Evolutionary conservation across 2,797 vertebrate species (phyloP).

Genomic region (Sebastes umbrosus): DNA sequence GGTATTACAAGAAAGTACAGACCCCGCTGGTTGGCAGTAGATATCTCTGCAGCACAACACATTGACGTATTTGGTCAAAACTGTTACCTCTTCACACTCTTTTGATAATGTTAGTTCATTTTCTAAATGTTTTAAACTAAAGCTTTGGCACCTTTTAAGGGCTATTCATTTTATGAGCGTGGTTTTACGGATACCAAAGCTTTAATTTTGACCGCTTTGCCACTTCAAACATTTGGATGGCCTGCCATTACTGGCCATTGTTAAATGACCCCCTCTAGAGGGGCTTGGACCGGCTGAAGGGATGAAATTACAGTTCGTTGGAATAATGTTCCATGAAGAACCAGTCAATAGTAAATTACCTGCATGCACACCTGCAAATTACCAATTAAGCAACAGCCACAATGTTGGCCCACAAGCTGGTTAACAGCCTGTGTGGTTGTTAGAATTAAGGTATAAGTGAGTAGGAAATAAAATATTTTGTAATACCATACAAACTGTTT

Average conservation of each 20-base stretch:
- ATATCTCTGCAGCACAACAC: neutral
- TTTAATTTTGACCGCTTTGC: conserved; percentile 31
- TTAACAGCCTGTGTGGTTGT: neutral
- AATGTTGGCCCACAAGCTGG: neutral
- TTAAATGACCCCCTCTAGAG: conserved; percentile 34
- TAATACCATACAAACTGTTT: neutral
- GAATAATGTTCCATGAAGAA: conserved; percentile 45
- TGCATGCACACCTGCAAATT: neutral
- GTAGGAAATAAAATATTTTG: neutral
- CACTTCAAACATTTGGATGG: conserved; percentile 4
- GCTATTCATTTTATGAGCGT: neutral
- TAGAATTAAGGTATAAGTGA: neutral
- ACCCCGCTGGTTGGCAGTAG: neutral
- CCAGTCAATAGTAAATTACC: conserved; percentile 24
- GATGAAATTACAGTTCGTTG: conserved; percentile 34
- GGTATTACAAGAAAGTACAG: neutral
- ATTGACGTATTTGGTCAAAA: neutral
- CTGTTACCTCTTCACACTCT: neutral
- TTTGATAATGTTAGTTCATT: too few relatives aligned
- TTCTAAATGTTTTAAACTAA: too few relatives aligned
- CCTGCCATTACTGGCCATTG: conserved; percentile 29
- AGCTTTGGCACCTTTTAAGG: too few relatives aligned
- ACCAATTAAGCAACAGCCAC: neutral
- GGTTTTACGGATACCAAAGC: conserved; percentile 10
- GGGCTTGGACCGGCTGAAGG: conserved; percentile 26